Evolutionary conservation across 1,140 invertebrate species (phyloP).

Genomic region (Leptinotarsa defecta): DNA sequence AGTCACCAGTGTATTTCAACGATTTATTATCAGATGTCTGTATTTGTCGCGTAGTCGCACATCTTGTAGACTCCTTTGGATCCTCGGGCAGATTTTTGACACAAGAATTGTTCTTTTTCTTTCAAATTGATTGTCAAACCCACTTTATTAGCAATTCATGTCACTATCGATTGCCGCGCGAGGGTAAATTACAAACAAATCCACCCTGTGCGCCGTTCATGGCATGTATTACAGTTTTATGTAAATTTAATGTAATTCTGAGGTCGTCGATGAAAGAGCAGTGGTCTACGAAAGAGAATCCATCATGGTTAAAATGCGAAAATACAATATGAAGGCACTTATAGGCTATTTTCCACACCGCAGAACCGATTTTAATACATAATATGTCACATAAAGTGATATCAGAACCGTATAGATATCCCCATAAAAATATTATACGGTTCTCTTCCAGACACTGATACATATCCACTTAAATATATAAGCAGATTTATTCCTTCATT

Average conservation of each 20-base stretch:
- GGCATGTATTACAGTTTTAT: slow-evolving; percentile 39
- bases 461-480: slow-evolving; percentile 20
- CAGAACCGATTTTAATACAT: slow-evolving; percentile 49
- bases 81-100: no score
- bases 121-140: no score
- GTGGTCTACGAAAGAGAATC: slow-evolving; percentile 28
- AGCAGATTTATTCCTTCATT: slow-evolving; percentile 25
- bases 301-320: slow-evolving; percentile 36
- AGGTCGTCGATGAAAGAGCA: slow-evolving; percentile 26
- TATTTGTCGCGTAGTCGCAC: no score
- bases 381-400: slow-evolving; percentile 51
- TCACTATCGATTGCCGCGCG: no score
- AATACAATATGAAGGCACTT: slow-evolving; percentile 45
- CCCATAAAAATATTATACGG: slow-evolving; percentile 50
- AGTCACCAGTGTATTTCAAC: no score
- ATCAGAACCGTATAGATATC: slow-evolving; percentile 41
- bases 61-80: no score
- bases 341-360: slow-evolving; percentile 48
- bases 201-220: neutral
- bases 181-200: neutral
- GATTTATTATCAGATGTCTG: no score
- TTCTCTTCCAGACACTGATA: slow-evolving; percentile 21
- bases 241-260: slow-evolving; percentile 30
- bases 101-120: no score
- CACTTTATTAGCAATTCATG: no score